phyloP scores from a whole-genome alignment of 2,113 vertebrate species.

The Amblyopsis rosae region DNA sequence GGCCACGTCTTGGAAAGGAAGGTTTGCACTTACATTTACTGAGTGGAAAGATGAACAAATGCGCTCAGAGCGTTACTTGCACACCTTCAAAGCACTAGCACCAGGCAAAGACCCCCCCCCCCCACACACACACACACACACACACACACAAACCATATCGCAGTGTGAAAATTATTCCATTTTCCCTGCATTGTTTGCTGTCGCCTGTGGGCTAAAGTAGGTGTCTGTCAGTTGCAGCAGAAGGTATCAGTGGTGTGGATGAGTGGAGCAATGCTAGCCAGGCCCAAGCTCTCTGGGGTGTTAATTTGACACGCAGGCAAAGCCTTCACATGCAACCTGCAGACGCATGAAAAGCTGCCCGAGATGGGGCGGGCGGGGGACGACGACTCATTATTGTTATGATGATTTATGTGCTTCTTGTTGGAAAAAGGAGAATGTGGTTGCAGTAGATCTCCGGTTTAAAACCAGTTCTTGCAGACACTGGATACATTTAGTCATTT shows the following conservation, averaged over 20 bases:
- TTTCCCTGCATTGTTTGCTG: slow-evolving; percentile 2
- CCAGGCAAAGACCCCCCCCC: slow-evolving; percentile 28
- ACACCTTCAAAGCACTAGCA: slow-evolving; percentile 40
- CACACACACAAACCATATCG: slow-evolving; percentile 2
- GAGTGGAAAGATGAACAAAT: slow-evolving; percentile 62
- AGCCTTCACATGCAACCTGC: slow-evolving; percentile 36
- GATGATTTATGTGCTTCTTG: slow-evolving; percentile 48
- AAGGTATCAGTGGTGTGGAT: slow-evolving; percentile 12
- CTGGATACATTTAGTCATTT: slow-evolving; percentile 11
- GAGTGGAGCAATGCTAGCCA: slow-evolving; percentile 15
- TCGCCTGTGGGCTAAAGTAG: slow-evolving; percentile 25
- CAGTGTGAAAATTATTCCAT: slow-evolving; percentile 17
- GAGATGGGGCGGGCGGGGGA: slow-evolving; percentile 29
- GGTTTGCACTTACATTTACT: slow-evolving; percentile 19
- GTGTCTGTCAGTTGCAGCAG: slow-evolving; percentile 21
- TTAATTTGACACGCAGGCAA: slow-evolving; percentile 46
- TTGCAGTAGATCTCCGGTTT: slow-evolving; percentile 21
- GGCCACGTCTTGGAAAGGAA: slow-evolving; percentile 1
- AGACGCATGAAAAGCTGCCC: slow-evolving; percentile 52
- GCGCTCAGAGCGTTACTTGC: slow-evolving; percentile 38
- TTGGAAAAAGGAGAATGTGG: slow-evolving; percentile 24
- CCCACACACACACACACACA: background rate
- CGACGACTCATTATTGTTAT: slow-evolving; percentile 34
- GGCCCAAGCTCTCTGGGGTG: slow-evolving; percentile 46
- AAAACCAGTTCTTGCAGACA: slow-evolving; percentile 22